Conservation (phyloP, 2,888 invertebrate genomes). For the Xestia c-nigrum region DNA sequence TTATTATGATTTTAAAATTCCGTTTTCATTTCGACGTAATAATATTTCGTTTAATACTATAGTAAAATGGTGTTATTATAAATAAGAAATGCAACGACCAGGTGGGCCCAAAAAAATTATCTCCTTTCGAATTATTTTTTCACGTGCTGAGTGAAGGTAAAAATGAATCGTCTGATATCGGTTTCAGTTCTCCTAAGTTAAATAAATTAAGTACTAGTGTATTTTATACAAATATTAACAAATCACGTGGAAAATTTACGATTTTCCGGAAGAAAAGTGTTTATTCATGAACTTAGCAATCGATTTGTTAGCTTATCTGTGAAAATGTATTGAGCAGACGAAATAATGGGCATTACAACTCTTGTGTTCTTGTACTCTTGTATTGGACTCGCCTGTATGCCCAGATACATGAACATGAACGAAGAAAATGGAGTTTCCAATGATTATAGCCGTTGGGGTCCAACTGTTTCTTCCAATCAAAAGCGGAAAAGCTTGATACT, state of each 20-base stretch:
- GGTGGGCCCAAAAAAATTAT: no score
- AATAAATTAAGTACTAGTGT: neutral
- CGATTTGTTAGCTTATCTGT: neutral
- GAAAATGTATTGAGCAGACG: neutral
- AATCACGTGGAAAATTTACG: neutral
- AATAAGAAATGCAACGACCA: no score
- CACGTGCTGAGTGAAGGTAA: neutral
- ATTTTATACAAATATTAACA: constrained; percentile 17
- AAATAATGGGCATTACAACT: neutral
- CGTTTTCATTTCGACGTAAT: no score
- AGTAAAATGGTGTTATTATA: no score
- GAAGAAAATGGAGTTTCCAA: neutral
- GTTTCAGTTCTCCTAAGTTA: neutral
- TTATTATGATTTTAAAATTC: no score
- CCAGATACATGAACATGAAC: neutral
- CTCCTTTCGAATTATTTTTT: no score
- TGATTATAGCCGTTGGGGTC: neutral
- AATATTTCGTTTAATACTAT: no score
- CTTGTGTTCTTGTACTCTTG: no score
- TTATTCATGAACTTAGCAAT: neutral
- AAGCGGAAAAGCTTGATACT: no score
- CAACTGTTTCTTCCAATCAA: neutral
- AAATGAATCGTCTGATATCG: neutral
- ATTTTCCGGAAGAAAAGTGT: neutral
- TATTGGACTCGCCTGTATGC: neutral